Evolutionary conservation across 1,140 invertebrate species (phyloP), one percentile per base, ranked within the genome.

Genomic region (Sminthurides bifidus): DNA sequence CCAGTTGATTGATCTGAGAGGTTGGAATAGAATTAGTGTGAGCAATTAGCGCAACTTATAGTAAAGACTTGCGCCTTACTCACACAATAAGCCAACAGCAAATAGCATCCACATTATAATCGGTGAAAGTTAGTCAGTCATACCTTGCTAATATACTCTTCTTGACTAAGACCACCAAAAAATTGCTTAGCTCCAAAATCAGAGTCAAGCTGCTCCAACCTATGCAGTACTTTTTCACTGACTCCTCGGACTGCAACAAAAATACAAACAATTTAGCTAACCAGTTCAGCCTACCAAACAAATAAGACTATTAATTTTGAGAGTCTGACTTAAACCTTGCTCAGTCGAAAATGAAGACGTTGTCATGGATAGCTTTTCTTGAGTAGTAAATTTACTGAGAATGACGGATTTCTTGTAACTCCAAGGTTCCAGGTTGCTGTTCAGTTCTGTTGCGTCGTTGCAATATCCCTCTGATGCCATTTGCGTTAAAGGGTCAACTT

Each of bases 151-250:
- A 53, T 81, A 75, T 92, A 96, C 69, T 97, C 92, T 67, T 92
- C 83, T 69, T 95, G 92, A 4, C 83, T 85, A 31, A 96, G 74
- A 66, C 91, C 84, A 29, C 75, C 68, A 71, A 91, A 81, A 74
- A 89, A 84, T 74, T 91, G 87, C 66, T 83, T 80, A 33, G 83
- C 82, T 8, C 85, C 83, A 72, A 92, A 90, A 69, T 95, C 91
- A 75, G 92, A 88, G 65, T 92, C 87, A 43, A 96, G 71, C 70
- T 96, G 91, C 71, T 96, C 90, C 49, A 96, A 70, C 41, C 90
- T 79, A 68, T 85, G 87, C 71, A 87, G 85, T 0, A 94, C 85
- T 75, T 92, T 91, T 68, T 93, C 88, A 54, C 85, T 83, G n/a
- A 87, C 78, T 48, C 50, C 53, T 27, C 57, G 55, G 48, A 55